Evolutionary conservation across 64 coral and sea anemone genomes (phyloP).

Genomic region (Pachyseris speciosa): DNA sequence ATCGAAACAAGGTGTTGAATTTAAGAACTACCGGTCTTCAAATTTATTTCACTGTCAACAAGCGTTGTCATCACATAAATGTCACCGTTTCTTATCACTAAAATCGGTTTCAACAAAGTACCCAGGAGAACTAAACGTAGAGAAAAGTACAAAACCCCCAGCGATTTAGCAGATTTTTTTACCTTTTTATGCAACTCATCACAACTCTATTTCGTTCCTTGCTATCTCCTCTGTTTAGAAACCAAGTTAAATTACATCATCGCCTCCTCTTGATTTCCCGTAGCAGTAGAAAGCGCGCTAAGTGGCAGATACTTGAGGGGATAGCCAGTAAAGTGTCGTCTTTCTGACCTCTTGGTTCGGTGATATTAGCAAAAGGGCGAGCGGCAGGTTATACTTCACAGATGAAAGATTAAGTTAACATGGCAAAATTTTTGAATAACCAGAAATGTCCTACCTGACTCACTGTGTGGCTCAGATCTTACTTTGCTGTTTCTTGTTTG

Average conservation of each 20-base stretch:
- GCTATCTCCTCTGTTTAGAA: neutral
- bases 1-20: neutral
- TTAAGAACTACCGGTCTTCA: neutral
- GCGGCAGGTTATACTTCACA: slow-evolving; percentile 26
- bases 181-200: neutral
- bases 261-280: neutral
- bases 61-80: neutral
- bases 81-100: neutral
- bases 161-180: neutral
- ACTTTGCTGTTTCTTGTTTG: neutral
- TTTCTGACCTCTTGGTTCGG: slow-evolving; percentile 5
- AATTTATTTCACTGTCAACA: neutral
- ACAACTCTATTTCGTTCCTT: neutral
- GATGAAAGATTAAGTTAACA: slow-evolving; percentile 7
- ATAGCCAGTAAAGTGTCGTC: slow-evolving; percentile 8
- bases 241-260: slow-evolving; percentile 26
- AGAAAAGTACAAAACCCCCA: too few relatives aligned
- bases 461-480: neutral
- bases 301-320: neutral
- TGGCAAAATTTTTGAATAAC: neutral
- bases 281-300: neutral
- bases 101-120: too few relatives aligned
- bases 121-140: too few relatives aligned
- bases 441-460: neutral
- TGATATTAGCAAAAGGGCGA: neutral